Evolutionary conservation across 2,113 vertebrate species (phyloP).

Genomic region (Rhinolophus sinicus): DNA sequence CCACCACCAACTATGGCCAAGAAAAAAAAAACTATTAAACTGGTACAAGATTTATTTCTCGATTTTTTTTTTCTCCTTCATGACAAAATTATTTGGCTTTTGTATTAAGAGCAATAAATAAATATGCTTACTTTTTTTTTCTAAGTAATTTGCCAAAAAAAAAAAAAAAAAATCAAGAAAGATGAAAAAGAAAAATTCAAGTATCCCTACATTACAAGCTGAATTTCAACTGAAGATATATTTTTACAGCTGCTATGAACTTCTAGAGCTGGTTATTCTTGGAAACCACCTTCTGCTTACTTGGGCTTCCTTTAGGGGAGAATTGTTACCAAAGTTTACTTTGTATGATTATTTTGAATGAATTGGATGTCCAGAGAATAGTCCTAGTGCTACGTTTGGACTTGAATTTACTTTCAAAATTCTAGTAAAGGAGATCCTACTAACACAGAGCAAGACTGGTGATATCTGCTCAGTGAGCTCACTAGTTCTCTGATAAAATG

Average conservation of each 20-base stretch:
- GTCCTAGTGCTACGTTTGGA: constrained; percentile 5
- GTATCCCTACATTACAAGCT: constrained; percentile 2
- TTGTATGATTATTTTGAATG: constrained; percentile 63
- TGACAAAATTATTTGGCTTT: neutral
- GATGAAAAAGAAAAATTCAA: constrained; percentile 34
- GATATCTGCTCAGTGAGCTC: neutral
- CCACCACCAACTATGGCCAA: neutral
- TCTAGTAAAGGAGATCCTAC: neutral
- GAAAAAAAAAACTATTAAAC: neutral
- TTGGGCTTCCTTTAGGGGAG: neutral
- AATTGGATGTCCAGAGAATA: neutral
- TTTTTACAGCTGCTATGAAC: constrained; percentile 69
- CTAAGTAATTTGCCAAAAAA: neutral
- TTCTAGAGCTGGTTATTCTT: constrained; percentile 54
- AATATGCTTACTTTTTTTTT: neutral
- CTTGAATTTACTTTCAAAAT: neutral
- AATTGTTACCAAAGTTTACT: constrained; percentile 29
- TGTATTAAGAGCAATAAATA: constrained; percentile 1
- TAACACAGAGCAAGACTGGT: neutral
- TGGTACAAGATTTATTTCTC: neutral
- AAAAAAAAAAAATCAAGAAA: neutral
- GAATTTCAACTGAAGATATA: constrained; percentile 53
- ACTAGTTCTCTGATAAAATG: neutral
- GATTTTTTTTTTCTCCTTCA: neutral
- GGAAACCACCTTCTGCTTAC: constrained; percentile 58